A percentile compares a stretch with the other conserved stretches of the same genome.
These are phyloP conservation scores for Rhyacichthys aspro DNA, from an alignment of 2,797 vertebrate genomes.

Conservation along the genomic window DNA sequence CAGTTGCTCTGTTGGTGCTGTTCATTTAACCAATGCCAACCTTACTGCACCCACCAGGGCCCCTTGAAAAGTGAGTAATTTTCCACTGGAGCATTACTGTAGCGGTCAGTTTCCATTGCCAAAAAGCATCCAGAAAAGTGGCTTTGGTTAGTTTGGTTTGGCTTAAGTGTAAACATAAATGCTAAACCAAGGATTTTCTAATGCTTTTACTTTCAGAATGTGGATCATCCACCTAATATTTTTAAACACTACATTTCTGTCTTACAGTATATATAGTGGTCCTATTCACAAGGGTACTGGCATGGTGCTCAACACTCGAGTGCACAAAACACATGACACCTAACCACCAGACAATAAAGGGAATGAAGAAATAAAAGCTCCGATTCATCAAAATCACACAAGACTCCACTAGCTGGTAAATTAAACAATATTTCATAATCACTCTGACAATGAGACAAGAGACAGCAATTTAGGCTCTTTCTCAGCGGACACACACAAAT, in stretches of 20 bases:
- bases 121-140: too few relatives aligned
- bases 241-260: constrained; percentile 24
- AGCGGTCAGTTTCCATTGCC: too few relatives aligned
- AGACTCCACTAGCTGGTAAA: constrained; percentile 84
- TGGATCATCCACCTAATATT: constrained; percentile 10
- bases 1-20: too few relatives aligned
- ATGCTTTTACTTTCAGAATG: background rate
- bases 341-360: constrained; percentile 82
- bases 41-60: too few relatives aligned
- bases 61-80: too few relatives aligned
- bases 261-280: constrained; percentile 22
- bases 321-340: constrained; percentile 48
- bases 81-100: too few relatives aligned
- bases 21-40: too few relatives aligned
- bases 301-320: constrained; percentile 41
- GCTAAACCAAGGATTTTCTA: background rate
- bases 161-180: too few relatives aligned
- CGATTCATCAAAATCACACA: constrained; percentile 87
- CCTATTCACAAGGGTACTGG: constrained; percentile 39
- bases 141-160: too few relatives aligned
- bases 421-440: constrained; percentile 95
- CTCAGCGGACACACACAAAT: constrained; percentile 69
- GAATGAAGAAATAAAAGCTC: constrained; percentile 87
- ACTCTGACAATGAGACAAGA: constrained; percentile 84
- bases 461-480: constrained; percentile 89